These are phyloP conservation scores for Indri indri DNA, from an alignment of 2,113 vertebrate species.

Conservation along the genomic window DNA sequence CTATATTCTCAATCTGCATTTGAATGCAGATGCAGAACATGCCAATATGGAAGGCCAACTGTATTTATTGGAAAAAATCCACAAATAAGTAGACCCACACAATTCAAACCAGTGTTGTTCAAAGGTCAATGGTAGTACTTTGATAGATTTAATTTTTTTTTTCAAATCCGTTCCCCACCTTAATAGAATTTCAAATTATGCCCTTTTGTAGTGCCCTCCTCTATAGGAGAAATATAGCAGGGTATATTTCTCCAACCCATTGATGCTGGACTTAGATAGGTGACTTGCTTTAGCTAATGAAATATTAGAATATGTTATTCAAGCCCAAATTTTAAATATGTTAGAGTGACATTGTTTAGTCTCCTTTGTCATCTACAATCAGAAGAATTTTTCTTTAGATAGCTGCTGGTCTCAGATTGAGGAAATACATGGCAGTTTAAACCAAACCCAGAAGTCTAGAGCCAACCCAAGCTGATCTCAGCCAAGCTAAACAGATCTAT, in stretches of 20 bases:
- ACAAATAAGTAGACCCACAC: background rate
- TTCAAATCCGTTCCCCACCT: background rate
- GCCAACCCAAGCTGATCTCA: background rate
- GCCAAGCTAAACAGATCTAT: background rate
- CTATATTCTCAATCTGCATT: background rate
- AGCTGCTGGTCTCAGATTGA: background rate
- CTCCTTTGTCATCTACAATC: background rate
- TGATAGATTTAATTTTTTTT: background rate
- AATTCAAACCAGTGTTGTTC: background rate
- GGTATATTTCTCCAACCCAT: background rate
- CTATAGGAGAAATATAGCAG: background rate
- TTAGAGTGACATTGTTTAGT: slow-evolving; percentile 3
- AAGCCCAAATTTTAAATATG: background rate
- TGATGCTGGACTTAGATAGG: background rate
- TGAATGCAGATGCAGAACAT: background rate
- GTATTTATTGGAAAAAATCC: background rate
- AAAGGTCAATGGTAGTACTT: background rate
- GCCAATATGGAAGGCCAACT: background rate
- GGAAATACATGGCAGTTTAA: background rate
- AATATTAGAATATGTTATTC: background rate
- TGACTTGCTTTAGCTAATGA: slow-evolving; percentile 1
- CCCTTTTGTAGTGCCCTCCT: background rate
- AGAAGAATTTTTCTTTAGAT: background rate
- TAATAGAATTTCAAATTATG: background rate
- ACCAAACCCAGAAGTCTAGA: background rate